Percentiles rank a stretch among this genome's conserved stretches.
Evolutionary conservation across 2,888 invertebrate species (phyloP).

Genomic region (Erebia epiphron): DNA sequence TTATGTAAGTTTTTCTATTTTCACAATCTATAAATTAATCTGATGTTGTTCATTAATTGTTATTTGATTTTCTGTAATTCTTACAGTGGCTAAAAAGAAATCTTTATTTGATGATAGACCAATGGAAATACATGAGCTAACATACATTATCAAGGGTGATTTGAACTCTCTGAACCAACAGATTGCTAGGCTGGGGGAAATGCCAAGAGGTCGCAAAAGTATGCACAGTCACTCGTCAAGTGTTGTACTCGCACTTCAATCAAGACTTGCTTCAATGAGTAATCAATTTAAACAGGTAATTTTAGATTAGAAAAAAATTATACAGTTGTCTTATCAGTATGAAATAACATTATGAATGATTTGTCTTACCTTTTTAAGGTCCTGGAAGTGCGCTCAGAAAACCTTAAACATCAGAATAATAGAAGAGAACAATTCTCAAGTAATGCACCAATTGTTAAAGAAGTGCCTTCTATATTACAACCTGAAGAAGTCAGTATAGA

Average conservation of each 20-base stretch:
- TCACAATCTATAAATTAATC: background rate
- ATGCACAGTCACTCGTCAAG: slow-evolving; percentile 96
- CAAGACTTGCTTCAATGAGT: slow-evolving; percentile 97
- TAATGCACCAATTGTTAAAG: slow-evolving; percentile 72
- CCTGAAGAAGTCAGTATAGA: slow-evolving; percentile 93
- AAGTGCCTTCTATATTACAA: slow-evolving; percentile 75
- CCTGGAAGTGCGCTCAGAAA: slow-evolving; percentile 98
- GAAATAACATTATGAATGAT: background rate
- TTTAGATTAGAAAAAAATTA: background rate
- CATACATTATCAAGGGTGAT: slow-evolving; percentile 98
- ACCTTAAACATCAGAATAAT: slow-evolving; percentile 96
- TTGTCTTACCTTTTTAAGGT: slow-evolving; percentile 77
- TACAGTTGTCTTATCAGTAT: slow-evolving; percentile 11
- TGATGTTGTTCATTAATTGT: background rate
- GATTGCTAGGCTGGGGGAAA: slow-evolving; percentile 95
- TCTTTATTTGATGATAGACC: slow-evolving; percentile 98
- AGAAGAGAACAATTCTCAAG: slow-evolving; percentile 93
- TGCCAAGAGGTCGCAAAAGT: slow-evolving; percentile 91
- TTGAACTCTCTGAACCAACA: slow-evolving; percentile 97
- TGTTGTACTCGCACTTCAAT: slow-evolving; percentile 95
- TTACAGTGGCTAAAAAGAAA: slow-evolving; percentile 97
- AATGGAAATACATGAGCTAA: slow-evolving; percentile 97
- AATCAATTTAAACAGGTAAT: slow-evolving; percentile 95
- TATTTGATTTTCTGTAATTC: slow-evolving; percentile 26
- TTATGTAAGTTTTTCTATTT: slow-evolving; percentile 87